A percentile compares a stretch with the other conserved stretches of the same genome.
Conservation (phyloP, 1,140 invertebrate genomes). For the Patella vulgata region DNA sequence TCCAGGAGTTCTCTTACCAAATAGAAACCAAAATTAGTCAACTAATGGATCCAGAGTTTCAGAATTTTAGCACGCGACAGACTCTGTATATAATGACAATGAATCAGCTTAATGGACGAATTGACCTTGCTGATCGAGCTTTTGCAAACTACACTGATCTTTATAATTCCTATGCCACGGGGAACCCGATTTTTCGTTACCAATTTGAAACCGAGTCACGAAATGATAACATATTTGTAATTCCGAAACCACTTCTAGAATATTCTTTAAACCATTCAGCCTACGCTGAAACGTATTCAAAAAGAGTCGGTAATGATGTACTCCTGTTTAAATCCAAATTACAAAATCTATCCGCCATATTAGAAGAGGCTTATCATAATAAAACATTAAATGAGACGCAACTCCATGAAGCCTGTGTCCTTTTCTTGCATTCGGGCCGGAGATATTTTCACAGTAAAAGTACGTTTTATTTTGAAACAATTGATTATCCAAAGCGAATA, state of each 20-base stretch:
- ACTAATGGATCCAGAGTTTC: constrained; percentile 3
- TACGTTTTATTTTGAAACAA: constrained; percentile 39
- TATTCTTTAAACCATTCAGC: constrained; percentile 26
- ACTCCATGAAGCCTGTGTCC: constrained; percentile 17
- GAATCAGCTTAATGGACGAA: constrained; percentile 25
- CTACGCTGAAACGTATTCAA: constrained; percentile 33
- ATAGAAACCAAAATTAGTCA: constrained; percentile 30
- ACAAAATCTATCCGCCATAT: background rate
- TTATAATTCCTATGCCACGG: constrained; percentile 37
- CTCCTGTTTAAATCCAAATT: constrained; percentile 2
- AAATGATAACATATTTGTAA: constrained; percentile 37
- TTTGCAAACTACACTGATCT: constrained; percentile 38
- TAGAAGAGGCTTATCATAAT: constrained; percentile 18
- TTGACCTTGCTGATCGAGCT: constrained; percentile 35
- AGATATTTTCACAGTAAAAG: constrained; percentile 43
- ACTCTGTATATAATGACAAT: constrained; percentile 22
- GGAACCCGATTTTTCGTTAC: constrained; percentile 39
- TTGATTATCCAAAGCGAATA: constrained; percentile 41
- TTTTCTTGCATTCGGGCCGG: constrained; percentile 30
- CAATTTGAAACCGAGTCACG: constrained; percentile 19
- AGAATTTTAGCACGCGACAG: constrained; percentile 6
- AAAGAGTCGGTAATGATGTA: constrained; percentile 30
- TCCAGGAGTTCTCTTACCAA: constrained; percentile 35
- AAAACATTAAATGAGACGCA: constrained; percentile 25
- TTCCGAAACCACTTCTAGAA: constrained; percentile 39